Percentiles rank a stretch among this genome's conserved stretches.
These are phyloP conservation scores for Tillus elongatus DNA, from an alignment of 2,888 invertebrate species.

Conservation along the genomic window DNA sequence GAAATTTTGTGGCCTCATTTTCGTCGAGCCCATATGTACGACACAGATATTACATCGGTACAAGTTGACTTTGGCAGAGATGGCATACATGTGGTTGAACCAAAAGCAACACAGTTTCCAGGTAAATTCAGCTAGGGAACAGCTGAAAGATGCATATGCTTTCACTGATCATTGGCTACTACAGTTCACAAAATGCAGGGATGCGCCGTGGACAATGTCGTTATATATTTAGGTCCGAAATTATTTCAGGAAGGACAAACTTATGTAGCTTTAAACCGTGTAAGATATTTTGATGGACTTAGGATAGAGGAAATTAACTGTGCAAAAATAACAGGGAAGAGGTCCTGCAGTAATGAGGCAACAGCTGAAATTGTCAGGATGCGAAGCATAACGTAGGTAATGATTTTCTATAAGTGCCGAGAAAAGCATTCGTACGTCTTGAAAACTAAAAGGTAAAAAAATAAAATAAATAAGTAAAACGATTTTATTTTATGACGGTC, in stretches of 20 bases:
- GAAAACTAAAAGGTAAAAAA: too few relatives aligned
- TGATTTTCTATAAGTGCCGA: too few relatives aligned
- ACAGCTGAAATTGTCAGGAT: constrained; percentile 16
- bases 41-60: constrained; percentile 17
- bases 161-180: constrained; percentile 23
- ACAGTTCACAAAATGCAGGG: constrained; percentile 22
- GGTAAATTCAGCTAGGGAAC: constrained; percentile 21
- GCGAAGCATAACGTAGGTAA: too few relatives aligned
- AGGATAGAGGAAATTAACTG: constrained; percentile 24
- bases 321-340: constrained; percentile 11
- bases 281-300: constrained; percentile 21
- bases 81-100: constrained; percentile 19
- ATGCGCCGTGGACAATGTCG: constrained; percentile 21
- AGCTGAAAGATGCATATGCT: constrained; percentile 22
- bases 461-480: too few relatives aligned
- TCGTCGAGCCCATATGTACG: constrained; percentile 20
- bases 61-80: constrained; percentile 19
- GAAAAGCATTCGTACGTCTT: too few relatives aligned
- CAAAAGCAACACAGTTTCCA: too few relatives aligned
- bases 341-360: constrained; percentile 14
- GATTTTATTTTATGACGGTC: too few relatives aligned
- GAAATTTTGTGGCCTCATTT: constrained; percentile 24
- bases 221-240: constrained; percentile 22
- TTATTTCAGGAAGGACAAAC: constrained; percentile 25
- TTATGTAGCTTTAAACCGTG: too few relatives aligned